phyloP scores from a whole-genome alignment of 2,888 invertebrate species.

The Therioaphis trifolii region DNA sequence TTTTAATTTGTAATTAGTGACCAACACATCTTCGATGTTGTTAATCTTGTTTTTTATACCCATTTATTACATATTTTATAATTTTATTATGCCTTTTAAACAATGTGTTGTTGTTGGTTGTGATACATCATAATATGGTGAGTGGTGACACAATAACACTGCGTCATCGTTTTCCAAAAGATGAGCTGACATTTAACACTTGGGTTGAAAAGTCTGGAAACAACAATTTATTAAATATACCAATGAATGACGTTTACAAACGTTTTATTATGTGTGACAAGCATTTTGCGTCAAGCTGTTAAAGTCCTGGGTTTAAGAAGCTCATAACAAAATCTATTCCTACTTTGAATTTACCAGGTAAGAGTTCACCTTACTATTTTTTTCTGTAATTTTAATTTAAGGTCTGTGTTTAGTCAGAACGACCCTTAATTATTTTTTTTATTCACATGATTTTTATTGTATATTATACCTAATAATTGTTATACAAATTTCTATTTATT shows the following conservation, averaged over 20 bases:
- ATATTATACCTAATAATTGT: no score
- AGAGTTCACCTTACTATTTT: no score
- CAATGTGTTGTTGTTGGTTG: not conserved
- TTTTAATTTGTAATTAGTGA: no score
- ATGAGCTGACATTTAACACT: not conserved
- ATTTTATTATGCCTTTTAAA: no score
- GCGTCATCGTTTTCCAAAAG: not conserved
- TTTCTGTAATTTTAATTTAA: no score
- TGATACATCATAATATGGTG: not conserved
- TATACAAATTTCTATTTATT: no score
- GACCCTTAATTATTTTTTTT: no score
- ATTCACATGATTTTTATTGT: no score
- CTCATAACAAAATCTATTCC: not conserved
- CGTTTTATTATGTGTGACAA: not conserved
- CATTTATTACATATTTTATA: no score
- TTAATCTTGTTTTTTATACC: no score
- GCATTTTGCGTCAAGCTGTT: not conserved
- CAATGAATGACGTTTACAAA: not conserved
- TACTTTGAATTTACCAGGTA: constrained; percentile 26
- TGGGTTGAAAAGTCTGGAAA: not conserved
- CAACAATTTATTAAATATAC: not conserved
- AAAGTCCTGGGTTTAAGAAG: not conserved
- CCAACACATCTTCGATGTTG: no score
- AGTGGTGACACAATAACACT: not conserved
- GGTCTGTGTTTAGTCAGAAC: no score